Evolutionary conservation across 2,797 vertebrate genomes (phyloP).

Genomic region (Channa striata): DNA sequence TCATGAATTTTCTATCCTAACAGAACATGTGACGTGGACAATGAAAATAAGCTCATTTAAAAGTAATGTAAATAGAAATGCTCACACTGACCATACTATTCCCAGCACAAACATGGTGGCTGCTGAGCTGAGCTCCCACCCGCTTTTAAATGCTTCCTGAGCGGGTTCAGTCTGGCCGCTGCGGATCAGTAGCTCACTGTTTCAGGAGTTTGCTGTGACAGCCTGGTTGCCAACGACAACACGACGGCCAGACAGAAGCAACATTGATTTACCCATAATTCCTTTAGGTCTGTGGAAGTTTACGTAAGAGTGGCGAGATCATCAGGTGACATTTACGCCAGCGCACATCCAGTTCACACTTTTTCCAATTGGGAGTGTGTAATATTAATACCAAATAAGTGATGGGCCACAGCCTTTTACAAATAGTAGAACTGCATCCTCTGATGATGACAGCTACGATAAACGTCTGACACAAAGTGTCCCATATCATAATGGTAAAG

Average conservation of each 20-base stretch:
- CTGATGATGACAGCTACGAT: too few species aligned
- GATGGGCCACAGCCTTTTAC: not conserved
- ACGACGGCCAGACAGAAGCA: constrained; percentile 61
- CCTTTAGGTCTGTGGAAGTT: constrained; percentile 27
- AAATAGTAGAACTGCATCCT: not conserved
- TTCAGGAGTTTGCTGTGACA: constrained; percentile 56
- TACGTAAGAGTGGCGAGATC: constrained; percentile 60
- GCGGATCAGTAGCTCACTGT: constrained; percentile 69
- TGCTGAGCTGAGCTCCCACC: constrained; percentile 32
- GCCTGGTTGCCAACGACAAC: constrained; percentile 66
- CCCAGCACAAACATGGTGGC: constrained; percentile 46
- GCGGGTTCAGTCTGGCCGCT: constrained; percentile 38
- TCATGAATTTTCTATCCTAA: not conserved
- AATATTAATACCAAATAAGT: too few species aligned
- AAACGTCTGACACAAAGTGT: too few species aligned
- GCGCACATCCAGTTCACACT: constrained; percentile 12
- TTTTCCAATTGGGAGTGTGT: not conserved
- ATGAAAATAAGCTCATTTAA: not conserved
- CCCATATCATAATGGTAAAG: too few species aligned
- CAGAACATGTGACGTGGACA: not conserved
- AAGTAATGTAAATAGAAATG: not conserved
- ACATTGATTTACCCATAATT: constrained; percentile 65
- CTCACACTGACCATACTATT: constrained; percentile 36
- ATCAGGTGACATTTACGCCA: constrained; percentile 60
- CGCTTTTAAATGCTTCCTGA: constrained; percentile 63